Base-by-base conservation (phyloP, 2,113 vertebrate species). In the Brienomyrus longianalis region DNA sequence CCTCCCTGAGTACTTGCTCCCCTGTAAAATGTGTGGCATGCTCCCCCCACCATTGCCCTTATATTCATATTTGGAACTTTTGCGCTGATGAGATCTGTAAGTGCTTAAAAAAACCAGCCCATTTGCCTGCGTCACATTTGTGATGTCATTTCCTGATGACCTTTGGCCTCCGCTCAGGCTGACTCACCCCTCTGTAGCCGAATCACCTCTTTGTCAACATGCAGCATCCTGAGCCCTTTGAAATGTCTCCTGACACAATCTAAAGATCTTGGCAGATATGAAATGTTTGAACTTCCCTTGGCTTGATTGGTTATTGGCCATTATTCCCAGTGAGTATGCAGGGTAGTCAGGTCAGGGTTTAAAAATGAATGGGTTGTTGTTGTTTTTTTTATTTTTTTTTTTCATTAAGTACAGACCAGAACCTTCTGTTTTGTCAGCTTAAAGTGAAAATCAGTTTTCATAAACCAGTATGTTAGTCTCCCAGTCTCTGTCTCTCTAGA, bases 61-160 rank as follows among this genome's bases (percentile, higher is more conserved):
- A 39, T 39, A 77, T 39, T 77, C 70, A 39, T 77, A 77, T 77
- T 35, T 77, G 31, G 70, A 77, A 19, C 70, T 77, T 74, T 31
- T 77, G 70, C 43, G 35, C 35, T 43, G 74, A 35, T 43, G 2
- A 43, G 70, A 77, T 31, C 70, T 77, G 15, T 43, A 77, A 77
- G 35, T 39, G 74, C 35, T 43, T 77, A 43, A 77, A 70, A 31
- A 70, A 70, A 70, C 10, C n/a, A 31, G 10, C 74, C 31, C 35
- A 19, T 77, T 1, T 77, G 74, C 35, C 35, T 39, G 70, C 39
- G 74, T 15, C 35, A 43, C 35, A 21, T 80, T 43, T 43, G 74
- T 80, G 74, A 80, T 80, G 35, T 80, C 74, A 80, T 39, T 80
- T 80, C 74, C 74, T 80, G 74, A 19, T 80, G 74, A 80, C 70